Base-by-base conservation (phyloP, 2,888 invertebrate genomes). In the Ephialtes manifestator region DNA sequence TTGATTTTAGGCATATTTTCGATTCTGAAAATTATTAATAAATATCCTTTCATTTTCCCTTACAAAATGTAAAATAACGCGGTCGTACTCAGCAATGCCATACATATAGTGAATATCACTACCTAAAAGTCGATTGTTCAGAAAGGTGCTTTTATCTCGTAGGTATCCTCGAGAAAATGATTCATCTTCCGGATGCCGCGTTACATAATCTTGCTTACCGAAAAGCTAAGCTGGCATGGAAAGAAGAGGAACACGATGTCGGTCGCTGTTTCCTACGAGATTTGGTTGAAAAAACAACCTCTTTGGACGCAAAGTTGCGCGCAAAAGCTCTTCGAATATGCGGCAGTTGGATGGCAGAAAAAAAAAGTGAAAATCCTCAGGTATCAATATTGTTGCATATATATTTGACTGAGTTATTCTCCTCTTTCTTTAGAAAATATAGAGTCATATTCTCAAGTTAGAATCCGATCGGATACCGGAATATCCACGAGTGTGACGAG, bases 291-390 rank as follows among this genome's bases (percentile, higher is more conserved):
- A 70, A 90, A 90, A 2, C 89, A n/a, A n/a, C 88, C 48, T 91
- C 85, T 2, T 78, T 90, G 11, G 87, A 88, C 55, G 86, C 90
- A 48, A 94, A 94, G 60, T 90, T 95, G 63, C 91, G 94, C 84
- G 95, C 96, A 0, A 89, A 93, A 85, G 95, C 95, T 28, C 94
- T 96, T 39, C 96, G 96, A 89, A 95, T 97, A 89, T 97, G 97
- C 89, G 98, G 98, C 0, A 95, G 97, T 87, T 98, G 98, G 97
- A 96, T 98, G 95, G 96, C 97, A 3, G 97, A 98, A 93, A 96
- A 96, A 0, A 96, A 97, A 90, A 96, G 97, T 0, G 98, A 98
- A 92, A 97, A 96, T 91, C 96, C 97, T 0, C 95, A 95, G 65
- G 95, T 95, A 81, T 60, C n/a, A 55, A 63, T 31, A 35, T 8